Conservation (phyloP, 2,797 vertebrate species). For the Melanotaenia parkinsoni region DNA sequence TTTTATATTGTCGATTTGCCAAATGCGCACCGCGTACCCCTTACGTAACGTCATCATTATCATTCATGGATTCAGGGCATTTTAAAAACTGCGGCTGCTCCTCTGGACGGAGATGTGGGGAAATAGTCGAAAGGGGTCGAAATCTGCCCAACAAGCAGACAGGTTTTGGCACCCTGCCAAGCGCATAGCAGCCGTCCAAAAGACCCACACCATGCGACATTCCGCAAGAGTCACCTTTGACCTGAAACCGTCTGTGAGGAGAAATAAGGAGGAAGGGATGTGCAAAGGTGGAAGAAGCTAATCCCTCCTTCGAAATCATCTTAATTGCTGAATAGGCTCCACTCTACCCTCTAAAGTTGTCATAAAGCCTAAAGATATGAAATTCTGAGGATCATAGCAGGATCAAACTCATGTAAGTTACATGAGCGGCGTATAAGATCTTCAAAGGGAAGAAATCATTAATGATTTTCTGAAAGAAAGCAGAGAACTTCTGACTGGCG, state of each 20-base stretch:
- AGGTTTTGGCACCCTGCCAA: background rate
- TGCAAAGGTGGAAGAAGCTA: slow-evolving; percentile 10
- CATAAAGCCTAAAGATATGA: slow-evolving; percentile 33
- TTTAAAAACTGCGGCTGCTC: slow-evolving; percentile 24
- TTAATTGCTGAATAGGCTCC: slow-evolving; percentile 38
- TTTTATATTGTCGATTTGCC: slow-evolving; percentile 54
- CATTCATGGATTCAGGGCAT: slow-evolving; percentile 52
- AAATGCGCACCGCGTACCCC: slow-evolving; percentile 52
- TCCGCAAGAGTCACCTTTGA: slow-evolving; percentile 61
- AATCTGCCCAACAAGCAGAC: slow-evolving; percentile 3
- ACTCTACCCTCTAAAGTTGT: slow-evolving; percentile 20
- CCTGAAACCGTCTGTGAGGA: slow-evolving; percentile 38
- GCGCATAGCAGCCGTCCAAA: slow-evolving; percentile 14
- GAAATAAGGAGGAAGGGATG: background rate
- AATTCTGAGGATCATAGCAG: slow-evolving; percentile 37
- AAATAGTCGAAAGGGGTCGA: background rate
- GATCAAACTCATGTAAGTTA: slow-evolving; percentile 54
- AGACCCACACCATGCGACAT: slow-evolving; percentile 48
- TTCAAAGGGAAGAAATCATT: slow-evolving; percentile 55
- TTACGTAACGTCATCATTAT: slow-evolving; percentile 59
- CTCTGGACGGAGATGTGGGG: slow-evolving; percentile 11
- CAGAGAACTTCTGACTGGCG: slow-evolving; percentile 14
- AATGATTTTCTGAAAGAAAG: slow-evolving; percentile 25
- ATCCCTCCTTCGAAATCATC: slow-evolving; percentile 22
- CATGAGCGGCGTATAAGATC: slow-evolving; percentile 41